A percentile compares a stretch with the other conserved stretches of the same genome.
phyloP scores from a whole-genome alignment of 1,140 invertebrate species.

The Leptopilina boulardi region DNA sequence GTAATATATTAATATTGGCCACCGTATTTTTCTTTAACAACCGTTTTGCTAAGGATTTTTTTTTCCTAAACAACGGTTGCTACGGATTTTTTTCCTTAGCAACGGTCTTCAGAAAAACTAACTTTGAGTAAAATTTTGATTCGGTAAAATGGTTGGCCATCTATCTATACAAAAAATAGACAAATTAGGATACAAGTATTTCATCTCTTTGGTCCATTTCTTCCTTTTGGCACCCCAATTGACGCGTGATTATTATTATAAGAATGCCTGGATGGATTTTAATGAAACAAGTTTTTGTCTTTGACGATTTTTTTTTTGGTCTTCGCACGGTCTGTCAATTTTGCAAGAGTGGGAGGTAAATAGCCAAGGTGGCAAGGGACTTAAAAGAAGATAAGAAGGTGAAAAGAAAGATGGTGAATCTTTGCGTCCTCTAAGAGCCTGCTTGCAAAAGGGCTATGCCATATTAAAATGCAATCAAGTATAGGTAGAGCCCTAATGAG shows the following conservation, averaged over 20 bases:
- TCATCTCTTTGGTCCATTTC: too few species aligned
- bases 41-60: too few species aligned
- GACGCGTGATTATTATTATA: slow-evolving; percentile 60
- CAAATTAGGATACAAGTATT: too few species aligned
- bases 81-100: too few species aligned
- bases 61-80: too few species aligned
- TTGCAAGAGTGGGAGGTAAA: slow-evolving; percentile 47
- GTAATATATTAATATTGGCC: too few species aligned
- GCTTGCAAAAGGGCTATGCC: slow-evolving; percentile 54
- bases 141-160: too few species aligned
- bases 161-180: too few species aligned
- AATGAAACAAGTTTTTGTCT: slow-evolving; percentile 60
- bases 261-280: slow-evolving; percentile 56
- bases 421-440: slow-evolving; percentile 43
- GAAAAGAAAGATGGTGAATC: slow-evolving; percentile 37
- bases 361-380: slow-evolving; percentile 42
- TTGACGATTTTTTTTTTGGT: slow-evolving; percentile 54
- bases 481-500: slow-evolving; percentile 71
- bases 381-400: slow-evolving; percentile 37
- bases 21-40: too few species aligned
- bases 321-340: slow-evolving; percentile 61
- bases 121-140: too few species aligned
- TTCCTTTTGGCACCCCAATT: too few species aligned
- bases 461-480: slow-evolving; percentile 73
- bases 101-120: too few species aligned